These are phyloP conservation scores for Pithys albifrons DNA, from an alignment of 2,113 vertebrate genomes.

Conservation along the genomic window DNA sequence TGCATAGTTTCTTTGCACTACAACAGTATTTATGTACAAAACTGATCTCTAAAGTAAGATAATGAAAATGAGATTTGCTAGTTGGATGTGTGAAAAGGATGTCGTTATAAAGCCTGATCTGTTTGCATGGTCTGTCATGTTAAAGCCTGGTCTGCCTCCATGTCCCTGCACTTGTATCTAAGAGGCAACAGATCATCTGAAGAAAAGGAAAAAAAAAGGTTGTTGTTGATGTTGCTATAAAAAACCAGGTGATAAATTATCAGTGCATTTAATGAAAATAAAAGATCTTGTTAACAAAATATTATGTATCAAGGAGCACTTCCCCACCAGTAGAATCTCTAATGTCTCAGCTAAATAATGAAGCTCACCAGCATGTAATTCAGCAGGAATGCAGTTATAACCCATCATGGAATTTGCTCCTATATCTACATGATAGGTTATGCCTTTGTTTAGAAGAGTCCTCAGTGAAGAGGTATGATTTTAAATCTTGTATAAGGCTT, in stretches of 20 bases:
- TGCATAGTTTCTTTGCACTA: not conserved
- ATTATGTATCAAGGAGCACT: accelerated
- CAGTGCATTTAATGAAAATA: not conserved
- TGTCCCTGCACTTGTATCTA: not conserved
- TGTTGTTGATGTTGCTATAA: not conserved
- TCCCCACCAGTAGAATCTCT: not conserved
- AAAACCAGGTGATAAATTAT: not conserved
- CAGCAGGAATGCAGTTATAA: not conserved
- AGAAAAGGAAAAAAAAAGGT: not conserved
- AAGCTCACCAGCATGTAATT: not conserved
- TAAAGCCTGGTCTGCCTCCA: not conserved
- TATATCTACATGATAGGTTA: not conserved
- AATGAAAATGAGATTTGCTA: not conserved
- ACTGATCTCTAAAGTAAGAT: not conserved
- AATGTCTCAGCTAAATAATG: not conserved
- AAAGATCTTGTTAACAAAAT: not conserved
- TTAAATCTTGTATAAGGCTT: not conserved
- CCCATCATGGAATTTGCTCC: not conserved
- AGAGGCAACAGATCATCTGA: not conserved
- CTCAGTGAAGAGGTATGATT: not conserved
- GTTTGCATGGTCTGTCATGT: not conserved
- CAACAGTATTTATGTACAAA: not conserved
- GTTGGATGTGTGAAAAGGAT: not conserved
- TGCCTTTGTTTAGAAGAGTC: not conserved
- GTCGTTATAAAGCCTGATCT: not conserved